Conservation (phyloP, 2,797 vertebrate genomes). For the Borostomias antarcticus region DNA sequence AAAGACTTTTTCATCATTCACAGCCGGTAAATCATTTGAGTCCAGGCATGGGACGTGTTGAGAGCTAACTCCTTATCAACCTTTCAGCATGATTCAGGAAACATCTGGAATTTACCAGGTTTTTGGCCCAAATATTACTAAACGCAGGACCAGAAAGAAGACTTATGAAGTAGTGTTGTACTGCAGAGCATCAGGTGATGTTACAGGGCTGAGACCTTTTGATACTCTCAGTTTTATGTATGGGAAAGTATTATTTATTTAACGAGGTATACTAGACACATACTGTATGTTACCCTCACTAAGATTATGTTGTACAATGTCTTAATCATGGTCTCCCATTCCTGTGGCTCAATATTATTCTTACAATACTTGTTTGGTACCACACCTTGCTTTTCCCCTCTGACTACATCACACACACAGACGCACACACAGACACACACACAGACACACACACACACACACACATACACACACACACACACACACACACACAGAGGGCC, state of each 20-base stretch:
- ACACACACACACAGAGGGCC: slow-evolving; percentile 58
- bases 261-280: background rate
- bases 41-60: slow-evolving; percentile 59
- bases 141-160: background rate
- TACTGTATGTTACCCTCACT: background rate
- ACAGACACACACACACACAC: background rate
- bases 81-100: slow-evolving; percentile 50
- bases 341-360: slow-evolving; percentile 9
- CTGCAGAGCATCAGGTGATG: slow-evolving; percentile 44
- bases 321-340: background rate
- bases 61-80: slow-evolving; percentile 64
- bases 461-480: slow-evolving; percentile 41
- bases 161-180: too few species aligned
- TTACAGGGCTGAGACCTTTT: background rate
- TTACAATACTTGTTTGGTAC: background rate
- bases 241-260: background rate
- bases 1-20: slow-evolving; percentile 65
- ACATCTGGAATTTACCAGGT: slow-evolving; percentile 65
- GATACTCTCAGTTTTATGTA: background rate
- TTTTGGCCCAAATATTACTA: slow-evolving; percentile 37
- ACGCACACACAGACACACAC: slow-evolving; percentile 17
- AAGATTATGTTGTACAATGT: background rate
- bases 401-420: slow-evolving; percentile 7
- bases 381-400: slow-evolving; percentile 32
- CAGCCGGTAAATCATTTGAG: slow-evolving; percentile 62